Conservation (phyloP, 64 coral and sea anemone species). For the Montipora foliosa region DNA sequence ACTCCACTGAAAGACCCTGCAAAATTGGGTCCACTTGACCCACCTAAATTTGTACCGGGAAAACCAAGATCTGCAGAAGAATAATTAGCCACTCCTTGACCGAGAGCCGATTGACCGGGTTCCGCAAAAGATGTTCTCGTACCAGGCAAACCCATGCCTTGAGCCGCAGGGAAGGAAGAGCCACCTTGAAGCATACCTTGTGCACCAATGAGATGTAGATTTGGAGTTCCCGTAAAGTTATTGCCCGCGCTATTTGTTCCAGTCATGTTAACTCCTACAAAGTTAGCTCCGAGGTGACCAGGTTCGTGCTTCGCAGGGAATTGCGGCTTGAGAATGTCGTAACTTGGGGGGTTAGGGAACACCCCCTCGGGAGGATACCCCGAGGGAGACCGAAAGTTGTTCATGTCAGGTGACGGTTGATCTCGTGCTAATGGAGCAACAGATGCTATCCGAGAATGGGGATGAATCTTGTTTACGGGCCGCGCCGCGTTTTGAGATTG, state of each 20-base stretch:
- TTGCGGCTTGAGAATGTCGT: slow-evolving; percentile 26
- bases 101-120: not conserved
- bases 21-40: slow-evolving; percentile 7
- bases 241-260: slow-evolving; percentile 8
- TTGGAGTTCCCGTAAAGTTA: slow-evolving; percentile 9
- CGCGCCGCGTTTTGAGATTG: slow-evolving; percentile 5
- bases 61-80: not conserved
- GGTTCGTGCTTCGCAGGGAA: slow-evolving; percentile 1
- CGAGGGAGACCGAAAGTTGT: not conserved
- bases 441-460: slow-evolving; percentile 28
- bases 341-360: slow-evolving; percentile 24
- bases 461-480: slow-evolving; percentile 24
- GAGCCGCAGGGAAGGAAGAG: not conserved
- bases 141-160: not conserved
- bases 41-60: not conserved
- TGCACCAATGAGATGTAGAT: not conserved
- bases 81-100: not conserved
- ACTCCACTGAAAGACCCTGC: not conserved
- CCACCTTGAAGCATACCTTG: not conserved
- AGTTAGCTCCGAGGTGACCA: not conserved
- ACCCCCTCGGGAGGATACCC: slow-evolving; percentile 13
- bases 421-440: slow-evolving; percentile 35
- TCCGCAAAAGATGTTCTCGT: slow-evolving; percentile 10
- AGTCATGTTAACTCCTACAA: not conserved
- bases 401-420: not conserved